Base-by-base conservation (phyloP, 2,113 vertebrate species). In the Corynorhinus townsendii region DNA sequence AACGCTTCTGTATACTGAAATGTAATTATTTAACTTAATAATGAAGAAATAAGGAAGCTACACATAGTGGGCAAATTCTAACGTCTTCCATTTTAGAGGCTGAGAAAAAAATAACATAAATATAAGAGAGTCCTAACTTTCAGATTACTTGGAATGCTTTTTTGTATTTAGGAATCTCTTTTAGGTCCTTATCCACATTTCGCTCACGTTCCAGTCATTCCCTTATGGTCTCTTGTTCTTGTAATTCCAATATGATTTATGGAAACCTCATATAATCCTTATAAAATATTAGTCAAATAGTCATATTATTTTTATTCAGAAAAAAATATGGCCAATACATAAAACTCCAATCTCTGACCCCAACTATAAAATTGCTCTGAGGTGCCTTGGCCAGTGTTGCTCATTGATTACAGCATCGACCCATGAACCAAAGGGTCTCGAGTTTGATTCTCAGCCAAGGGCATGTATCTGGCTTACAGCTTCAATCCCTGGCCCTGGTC, bases 21-120 rank as follows among this genome's bases (percentile, higher is more conserved):
- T 54, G 4, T 26, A 64, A 20, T 89, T 87, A 87, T 64, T 95
- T 84, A 92, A 87, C 6, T 88, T 90, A 49, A 72, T 93, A 91
- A 90, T 71, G 26, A 89, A 95, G 64, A 90, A 91, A 84, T 40
- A 59, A 92, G 77, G 52, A 94, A 93, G 30, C n/a, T 80, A 84
- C 33, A 89, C 20, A 77, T 35, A 79, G 52, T 35, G 5, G 47
- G 75, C 17, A 91, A 90, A 93, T 88, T 86, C 20, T 56, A 11
- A 71, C 72, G 11, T 72, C 81, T 89, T 89, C 52, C 30, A 43
- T 86, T 83, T 85, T 90, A 89, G 56, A 82, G 59, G 40, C 26
- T 89, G 76, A 64, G 84, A 79, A 64, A 54, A 54, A 73, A 79
- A 49, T 88, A 90, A 68, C 7, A 82, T 47, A 93, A 94, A 52